phyloP scores from a whole-genome alignment of 2,113 vertebrate genomes.

The Saguinus imperator region DNA sequence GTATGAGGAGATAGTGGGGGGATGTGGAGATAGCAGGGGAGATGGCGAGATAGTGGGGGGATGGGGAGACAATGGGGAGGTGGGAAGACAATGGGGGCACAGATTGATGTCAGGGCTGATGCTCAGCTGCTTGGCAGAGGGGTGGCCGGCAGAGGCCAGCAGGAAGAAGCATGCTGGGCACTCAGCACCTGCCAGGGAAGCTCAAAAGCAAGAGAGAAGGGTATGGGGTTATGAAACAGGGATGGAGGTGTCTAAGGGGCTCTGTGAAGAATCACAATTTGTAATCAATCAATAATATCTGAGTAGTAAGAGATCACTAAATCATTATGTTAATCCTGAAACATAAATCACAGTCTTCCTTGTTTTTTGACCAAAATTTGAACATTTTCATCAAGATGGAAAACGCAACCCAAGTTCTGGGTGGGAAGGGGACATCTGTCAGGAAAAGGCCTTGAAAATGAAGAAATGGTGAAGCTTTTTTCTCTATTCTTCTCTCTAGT shows the following conservation, averaged over 20 bases:
- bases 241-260: not conserved
- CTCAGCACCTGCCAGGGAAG: not conserved
- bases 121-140: not conserved
- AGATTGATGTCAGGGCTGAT: not conserved
- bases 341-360: not conserved
- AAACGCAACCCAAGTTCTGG: not conserved
- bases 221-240: no score
- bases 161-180: not conserved
- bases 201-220: not conserved
- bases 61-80: no score
- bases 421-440: not conserved
- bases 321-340: not conserved
- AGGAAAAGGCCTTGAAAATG: not conserved
- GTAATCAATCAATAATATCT: not conserved
- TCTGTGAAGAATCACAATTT: not conserved
- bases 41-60: no score
- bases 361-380: not conserved
- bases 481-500: not conserved
- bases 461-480: no score
- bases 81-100: no score
- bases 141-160: rapidly evolving
- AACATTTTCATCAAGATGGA: not conserved
- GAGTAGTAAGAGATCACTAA: not conserved
- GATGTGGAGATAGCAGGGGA: no score
- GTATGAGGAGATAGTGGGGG: no score